These are phyloP conservation scores for Oscarella lobularis DNA, from an alignment of 37 sponge, comb jelly and placozoan species.

Conservation along the genomic window DNA sequence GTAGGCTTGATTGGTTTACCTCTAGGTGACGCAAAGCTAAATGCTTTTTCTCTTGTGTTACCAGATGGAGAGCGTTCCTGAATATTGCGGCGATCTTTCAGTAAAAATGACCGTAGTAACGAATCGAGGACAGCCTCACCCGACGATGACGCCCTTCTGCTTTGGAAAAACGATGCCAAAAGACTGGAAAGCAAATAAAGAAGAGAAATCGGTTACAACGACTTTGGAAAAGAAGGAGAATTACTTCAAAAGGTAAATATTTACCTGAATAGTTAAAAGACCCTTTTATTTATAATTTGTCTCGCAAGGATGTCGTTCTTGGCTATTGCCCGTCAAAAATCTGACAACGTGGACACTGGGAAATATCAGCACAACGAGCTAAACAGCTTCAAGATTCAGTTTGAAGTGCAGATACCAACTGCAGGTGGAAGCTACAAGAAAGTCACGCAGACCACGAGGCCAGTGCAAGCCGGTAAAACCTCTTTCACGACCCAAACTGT, in stretches of 20 bases:
- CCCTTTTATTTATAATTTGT: too few relatives aligned
- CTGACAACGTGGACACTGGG: neutral
- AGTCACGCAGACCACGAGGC: neutral
- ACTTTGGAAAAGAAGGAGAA: neutral
- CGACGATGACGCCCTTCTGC: neutral
- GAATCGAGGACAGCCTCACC: neutral
- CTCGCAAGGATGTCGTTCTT: too few relatives aligned
- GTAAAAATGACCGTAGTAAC: neutral
- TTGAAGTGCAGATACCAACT: neutral
- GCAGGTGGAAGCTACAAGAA: neutral
- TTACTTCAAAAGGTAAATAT: neutral
- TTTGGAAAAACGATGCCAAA: neutral
- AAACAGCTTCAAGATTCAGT: neutral
- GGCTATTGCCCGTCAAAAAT: neutral
- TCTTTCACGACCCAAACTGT: too few relatives aligned
- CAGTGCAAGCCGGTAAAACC: neutral
- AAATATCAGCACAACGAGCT: neutral
- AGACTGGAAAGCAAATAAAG: neutral
- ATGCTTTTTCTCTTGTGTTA: neutral
- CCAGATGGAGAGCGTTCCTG: neutral
- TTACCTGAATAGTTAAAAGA: neutral
- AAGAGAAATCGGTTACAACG: neutral
- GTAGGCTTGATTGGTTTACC: neutral
- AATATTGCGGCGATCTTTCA: neutral
- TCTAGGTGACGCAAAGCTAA: neutral